Conservation (phyloP, 1,140 invertebrate species). For the Trichonephila clavata region DNA sequence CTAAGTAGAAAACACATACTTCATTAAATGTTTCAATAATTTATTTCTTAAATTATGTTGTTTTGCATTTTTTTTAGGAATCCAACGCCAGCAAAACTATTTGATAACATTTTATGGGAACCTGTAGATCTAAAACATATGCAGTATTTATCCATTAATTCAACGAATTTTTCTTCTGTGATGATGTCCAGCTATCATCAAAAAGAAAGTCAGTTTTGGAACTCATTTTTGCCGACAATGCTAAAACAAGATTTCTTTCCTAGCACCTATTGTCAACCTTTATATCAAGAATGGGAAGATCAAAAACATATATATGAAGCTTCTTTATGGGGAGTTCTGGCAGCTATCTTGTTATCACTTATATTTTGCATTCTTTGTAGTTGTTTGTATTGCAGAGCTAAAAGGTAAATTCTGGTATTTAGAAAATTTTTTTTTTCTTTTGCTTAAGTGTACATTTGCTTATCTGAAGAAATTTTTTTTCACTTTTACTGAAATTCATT, state of each 20-base stretch:
- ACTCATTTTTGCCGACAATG: constrained; percentile 90
- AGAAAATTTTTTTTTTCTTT: too few species aligned
- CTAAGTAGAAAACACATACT: neutral
- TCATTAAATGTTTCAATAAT: neutral
- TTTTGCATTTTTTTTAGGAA: constrained; percentile 91
- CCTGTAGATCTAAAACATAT: constrained; percentile 86
- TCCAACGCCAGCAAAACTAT: constrained; percentile 88
- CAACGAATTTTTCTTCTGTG: constrained; percentile 89
- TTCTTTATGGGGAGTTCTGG: constrained; percentile 92
- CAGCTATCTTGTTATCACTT: constrained; percentile 88
- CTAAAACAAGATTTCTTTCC: constrained; percentile 84
- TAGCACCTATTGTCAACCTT: constrained; percentile 93
- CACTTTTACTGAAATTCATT: too few species aligned
- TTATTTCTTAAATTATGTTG: constrained; percentile 86
- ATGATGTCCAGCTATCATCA: constrained; percentile 93
- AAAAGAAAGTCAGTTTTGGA: constrained; percentile 95
- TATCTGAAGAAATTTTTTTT: too few species aligned
- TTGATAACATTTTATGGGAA: constrained; percentile 79
- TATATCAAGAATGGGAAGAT: constrained; percentile 92
- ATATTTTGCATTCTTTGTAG: constrained; percentile 91
- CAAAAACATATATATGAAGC: constrained; percentile 87
- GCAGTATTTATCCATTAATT: constrained; percentile 93
- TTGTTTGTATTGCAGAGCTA: constrained; percentile 85
- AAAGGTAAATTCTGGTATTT: constrained; percentile 76
- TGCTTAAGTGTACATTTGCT: too few species aligned